Conservation (phyloP, 2,113 vertebrate species). For the Falcunculus frontatus region DNA sequence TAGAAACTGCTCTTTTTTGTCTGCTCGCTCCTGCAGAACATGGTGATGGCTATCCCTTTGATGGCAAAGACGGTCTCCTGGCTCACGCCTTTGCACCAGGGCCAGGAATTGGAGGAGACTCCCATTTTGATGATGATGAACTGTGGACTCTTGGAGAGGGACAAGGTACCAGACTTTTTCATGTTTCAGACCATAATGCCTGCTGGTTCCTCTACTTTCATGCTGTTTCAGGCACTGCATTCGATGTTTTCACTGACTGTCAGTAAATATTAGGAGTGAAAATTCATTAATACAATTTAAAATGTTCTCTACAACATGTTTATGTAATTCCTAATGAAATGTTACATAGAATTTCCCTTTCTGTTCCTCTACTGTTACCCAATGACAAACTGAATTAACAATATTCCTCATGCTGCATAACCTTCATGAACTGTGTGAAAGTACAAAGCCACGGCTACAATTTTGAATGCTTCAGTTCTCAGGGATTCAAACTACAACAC, state of each 20-base stretch:
- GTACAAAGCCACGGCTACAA: background rate
- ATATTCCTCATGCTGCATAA: background rate
- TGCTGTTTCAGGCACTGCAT: background rate
- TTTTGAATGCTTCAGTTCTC: background rate
- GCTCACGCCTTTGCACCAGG: slow-evolving; percentile 96
- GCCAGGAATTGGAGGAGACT: slow-evolving; percentile 92
- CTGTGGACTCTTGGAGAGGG: slow-evolving; percentile 97
- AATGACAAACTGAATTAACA: background rate
- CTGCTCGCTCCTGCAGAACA: slow-evolving; percentile 80
- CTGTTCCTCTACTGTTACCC: background rate
- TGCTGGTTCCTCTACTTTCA: background rate
- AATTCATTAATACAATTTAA: background rate
- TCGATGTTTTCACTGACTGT: background rate
- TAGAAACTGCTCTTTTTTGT: background rate
- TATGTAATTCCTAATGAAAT: background rate
- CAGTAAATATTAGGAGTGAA: background rate
- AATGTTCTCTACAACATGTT: background rate
- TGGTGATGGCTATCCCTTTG: slow-evolving; percentile 96
- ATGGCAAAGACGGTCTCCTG: slow-evolving; percentile 95
- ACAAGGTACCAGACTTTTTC: slow-evolving; percentile 78
- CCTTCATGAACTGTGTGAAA: background rate
- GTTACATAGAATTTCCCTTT: background rate
- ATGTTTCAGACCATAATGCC: background rate
- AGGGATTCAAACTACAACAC: background rate
- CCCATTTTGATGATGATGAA: slow-evolving; percentile 98